Evolutionary conservation across 1,140 invertebrate species (phyloP), one percentile per base, ranked within the genome.

Genomic region (Ectropis grisescens): DNA sequence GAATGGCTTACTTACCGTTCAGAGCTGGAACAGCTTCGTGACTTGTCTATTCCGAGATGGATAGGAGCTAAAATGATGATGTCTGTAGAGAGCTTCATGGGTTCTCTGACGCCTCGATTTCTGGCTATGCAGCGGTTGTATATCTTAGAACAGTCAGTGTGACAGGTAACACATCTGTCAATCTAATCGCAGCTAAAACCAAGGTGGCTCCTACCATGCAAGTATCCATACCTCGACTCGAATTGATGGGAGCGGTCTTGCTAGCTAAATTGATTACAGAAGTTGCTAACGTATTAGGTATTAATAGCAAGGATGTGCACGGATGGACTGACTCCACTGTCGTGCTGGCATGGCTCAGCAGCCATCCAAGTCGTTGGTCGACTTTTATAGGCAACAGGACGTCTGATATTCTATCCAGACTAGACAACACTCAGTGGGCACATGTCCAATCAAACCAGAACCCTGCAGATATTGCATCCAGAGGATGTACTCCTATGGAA

Each of bases 291-390:
- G 36, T 50, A 8, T 47, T 74, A 13, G 39, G 38, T 16, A 28
- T 64, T 22, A 37, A 47, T 7, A 35, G 64, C 31, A 19, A 28
- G 1, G 13, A 62, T 9, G 33, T 58, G 2, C 57, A 37, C 32
- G 71, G 64, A 33, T 81, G 68, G 66, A 60, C 52, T 3, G 76
- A 84, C 39, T 75, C 71, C 2, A 64, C 58, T 2, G 67, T 82
- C 2, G 64, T 66, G 2, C 27, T 81, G 8, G 32, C 42, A n/a
- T 82, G 76, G 74, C 32, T 80, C n/a, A 26, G 29, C 1, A 47
- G 41, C 3, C 33, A 41, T 11, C 65, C 75, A 0, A 37, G 44
- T 35, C 19, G 14, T 29, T 58, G 60, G 32, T 59, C 60, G 30
- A 53, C 59, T 0, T 82, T 80, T 29, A 62, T 69, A 0, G 58